Conservation (phyloP, 2,888 invertebrate genomes). For the Hirudinaria manillensis region DNA sequence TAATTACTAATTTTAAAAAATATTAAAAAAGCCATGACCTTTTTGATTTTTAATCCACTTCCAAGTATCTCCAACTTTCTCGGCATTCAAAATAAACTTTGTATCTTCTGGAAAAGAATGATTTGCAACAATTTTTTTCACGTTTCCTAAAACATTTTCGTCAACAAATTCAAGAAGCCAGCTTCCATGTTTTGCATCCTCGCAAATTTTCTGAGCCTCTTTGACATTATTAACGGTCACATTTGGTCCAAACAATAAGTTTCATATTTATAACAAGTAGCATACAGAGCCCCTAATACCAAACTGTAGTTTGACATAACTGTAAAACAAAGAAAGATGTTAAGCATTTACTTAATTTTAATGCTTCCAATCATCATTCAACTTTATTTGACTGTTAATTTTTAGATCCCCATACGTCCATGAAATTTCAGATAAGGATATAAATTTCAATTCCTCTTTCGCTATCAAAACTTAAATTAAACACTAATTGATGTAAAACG, state of each 20-base stretch:
- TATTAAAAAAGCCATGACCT: too few species aligned
- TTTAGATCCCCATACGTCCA: too few species aligned
- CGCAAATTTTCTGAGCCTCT: background rate
- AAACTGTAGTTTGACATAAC: too few species aligned
- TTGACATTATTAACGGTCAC: background rate
- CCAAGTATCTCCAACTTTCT: background rate
- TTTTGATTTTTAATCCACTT: background rate
- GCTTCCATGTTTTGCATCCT: background rate
- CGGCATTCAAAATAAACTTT: background rate
- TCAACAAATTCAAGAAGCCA: conserved; percentile 1
- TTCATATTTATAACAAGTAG: background rate
- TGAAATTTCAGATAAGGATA: too few species aligned
- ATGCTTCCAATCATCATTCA: background rate
- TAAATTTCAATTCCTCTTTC: too few species aligned
- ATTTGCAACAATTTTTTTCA: background rate
- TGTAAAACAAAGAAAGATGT: background rate
- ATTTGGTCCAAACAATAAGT: conserved; percentile 7
- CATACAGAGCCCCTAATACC: too few species aligned
- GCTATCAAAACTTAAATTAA: too few species aligned
- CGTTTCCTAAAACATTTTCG: background rate
- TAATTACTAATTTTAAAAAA: too few species aligned
- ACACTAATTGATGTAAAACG: too few species aligned
- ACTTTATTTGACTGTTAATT: too few species aligned
- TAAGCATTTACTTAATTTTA: background rate
- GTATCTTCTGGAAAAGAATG: conserved; percentile 2